Conservation (phyloP, 2,797 vertebrate species). For the Natrix natrix region DNA sequence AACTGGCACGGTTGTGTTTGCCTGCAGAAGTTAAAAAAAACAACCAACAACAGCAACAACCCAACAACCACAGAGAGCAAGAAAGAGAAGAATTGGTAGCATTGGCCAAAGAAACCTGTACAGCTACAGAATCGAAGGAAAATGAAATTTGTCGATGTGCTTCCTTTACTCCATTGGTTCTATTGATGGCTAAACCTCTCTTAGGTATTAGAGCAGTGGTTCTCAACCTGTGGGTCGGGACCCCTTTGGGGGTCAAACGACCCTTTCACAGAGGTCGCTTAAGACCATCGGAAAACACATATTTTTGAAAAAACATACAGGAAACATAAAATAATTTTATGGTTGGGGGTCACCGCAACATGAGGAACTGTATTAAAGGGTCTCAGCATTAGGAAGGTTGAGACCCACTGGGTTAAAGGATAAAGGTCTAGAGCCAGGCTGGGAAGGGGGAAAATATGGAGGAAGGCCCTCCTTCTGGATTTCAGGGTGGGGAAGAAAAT, state of each 20-base stretch:
- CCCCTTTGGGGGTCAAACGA: too few species aligned
- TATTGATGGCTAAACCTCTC: slow-evolving; percentile 31
- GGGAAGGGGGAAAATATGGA: neutral
- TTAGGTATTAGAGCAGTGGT: too few species aligned
- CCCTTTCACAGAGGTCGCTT: too few species aligned
- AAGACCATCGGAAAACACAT: too few species aligned
- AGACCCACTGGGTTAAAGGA: too few species aligned
- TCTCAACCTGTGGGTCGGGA: too few species aligned
- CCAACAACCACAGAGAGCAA: neutral
- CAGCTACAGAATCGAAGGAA: slow-evolving; percentile 45
- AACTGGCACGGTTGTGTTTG: slow-evolving; percentile 69
- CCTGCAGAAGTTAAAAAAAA: slow-evolving; percentile 65
- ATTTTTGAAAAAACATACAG: too few species aligned
- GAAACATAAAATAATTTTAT: too few species aligned
- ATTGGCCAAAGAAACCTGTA: slow-evolving; percentile 59
- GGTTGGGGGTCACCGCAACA: too few species aligned
- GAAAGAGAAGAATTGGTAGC: slow-evolving; percentile 43
- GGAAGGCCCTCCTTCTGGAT: neutral
- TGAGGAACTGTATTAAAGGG: too few species aligned
- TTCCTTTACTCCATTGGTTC: slow-evolving; percentile 49
- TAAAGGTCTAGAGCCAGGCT: neutral
- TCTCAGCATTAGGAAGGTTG: too few species aligned
- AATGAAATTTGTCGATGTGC: slow-evolving; percentile 36
- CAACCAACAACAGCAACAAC: slow-evolving; percentile 1
- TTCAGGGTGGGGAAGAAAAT: neutral